Percentiles rank a stretch among this genome's conserved stretches.
These are phyloP conservation scores for Actenoides hombroni DNA, from an alignment of 2,113 vertebrate genomes.

Conservation along the genomic window DNA sequence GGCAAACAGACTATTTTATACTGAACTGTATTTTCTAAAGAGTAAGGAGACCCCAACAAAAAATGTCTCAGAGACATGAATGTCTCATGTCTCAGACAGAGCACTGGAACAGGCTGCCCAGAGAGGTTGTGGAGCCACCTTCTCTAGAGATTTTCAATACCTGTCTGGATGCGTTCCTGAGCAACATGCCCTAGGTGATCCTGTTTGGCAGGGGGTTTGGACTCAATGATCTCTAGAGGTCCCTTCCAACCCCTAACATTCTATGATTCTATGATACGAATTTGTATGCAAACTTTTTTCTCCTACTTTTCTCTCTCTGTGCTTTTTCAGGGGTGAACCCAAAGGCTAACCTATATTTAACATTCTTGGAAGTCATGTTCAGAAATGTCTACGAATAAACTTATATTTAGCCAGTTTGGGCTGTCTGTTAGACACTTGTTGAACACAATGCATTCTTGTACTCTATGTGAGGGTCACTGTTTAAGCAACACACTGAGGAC, in stretches of 20 bases:
- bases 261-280: no score
- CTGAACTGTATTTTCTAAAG: background rate
- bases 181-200: no score
- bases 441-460: background rate
- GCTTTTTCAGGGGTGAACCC: background rate
- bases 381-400: background rate
- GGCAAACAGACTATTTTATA: background rate
- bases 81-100: no score
- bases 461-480: background rate
- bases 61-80: background rate
- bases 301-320: background rate
- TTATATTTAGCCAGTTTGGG: background rate
- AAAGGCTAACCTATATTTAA: background rate
- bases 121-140: no score
- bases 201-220: no score
- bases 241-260: no score
- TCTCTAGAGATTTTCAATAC: no score
- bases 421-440: background rate
- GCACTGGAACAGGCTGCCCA: no score
- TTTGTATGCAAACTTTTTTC: background rate
- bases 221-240: no score
- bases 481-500: background rate
- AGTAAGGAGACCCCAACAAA: background rate
- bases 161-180: no score
- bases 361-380: background rate